Evolutionary conservation across 2,113 vertebrate genomes (phyloP).

Genomic region (Erythrocercus mccallii): DNA sequence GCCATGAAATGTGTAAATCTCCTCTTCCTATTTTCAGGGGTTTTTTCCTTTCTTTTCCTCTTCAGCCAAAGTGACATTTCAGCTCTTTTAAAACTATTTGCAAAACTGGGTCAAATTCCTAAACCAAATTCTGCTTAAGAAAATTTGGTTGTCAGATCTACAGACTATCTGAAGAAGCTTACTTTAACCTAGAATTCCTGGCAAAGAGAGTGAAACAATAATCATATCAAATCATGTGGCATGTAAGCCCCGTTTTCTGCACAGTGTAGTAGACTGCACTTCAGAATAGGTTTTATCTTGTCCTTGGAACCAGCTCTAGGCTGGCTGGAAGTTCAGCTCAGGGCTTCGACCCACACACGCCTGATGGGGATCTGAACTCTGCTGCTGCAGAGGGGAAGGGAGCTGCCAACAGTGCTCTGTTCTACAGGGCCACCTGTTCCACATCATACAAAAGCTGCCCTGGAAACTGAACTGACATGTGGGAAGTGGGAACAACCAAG

Average conservation of each 20-base stretch:
- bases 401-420: not conserved
- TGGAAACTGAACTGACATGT: not conserved
- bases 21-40: not conserved
- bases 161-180: not conserved
- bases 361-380: not conserved
- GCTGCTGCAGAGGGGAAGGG: not conserved
- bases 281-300: not conserved
- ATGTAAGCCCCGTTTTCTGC: not conserved
- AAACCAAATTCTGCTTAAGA: not conserved
- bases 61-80: not conserved
- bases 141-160: not conserved
- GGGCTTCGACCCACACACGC: rapidly evolving
- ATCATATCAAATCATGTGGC: not conserved
- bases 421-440: not conserved
- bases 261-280: not conserved
- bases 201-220: not conserved
- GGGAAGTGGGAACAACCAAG: not conserved
- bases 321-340: not conserved
- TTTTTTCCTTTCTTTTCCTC: not conserved
- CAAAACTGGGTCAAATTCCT: constrained; percentile 15
- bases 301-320: not conserved
- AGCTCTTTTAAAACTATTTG: not conserved
- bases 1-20: not conserved
- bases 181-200: not conserved
- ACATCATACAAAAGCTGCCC: not conserved